phyloP scores from a whole-genome alignment of 2,797 vertebrate species.

The Enteromius argenteus region DNA sequence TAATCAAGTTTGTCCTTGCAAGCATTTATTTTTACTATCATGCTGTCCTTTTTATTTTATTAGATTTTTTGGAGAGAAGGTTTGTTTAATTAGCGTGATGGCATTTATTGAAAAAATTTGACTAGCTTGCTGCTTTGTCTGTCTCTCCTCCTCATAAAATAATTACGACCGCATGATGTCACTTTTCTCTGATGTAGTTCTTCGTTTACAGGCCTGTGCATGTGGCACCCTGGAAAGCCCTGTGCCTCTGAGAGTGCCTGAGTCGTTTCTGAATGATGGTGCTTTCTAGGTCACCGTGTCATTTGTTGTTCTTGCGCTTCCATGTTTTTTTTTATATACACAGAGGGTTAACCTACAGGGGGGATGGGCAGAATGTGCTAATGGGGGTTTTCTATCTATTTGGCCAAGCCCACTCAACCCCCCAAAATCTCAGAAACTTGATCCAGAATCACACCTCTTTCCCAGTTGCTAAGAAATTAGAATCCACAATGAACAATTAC shows the following conservation, averaged over 20 bases:
- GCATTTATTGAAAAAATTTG: neutral
- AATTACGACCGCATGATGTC: slow-evolving; percentile 27
- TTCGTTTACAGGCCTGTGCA: slow-evolving; percentile 35
- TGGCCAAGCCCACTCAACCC: slow-evolving; percentile 50
- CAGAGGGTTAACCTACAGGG: slow-evolving; percentile 47
- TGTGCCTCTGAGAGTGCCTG: slow-evolving; percentile 72
- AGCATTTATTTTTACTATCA: neutral
- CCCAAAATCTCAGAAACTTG: slow-evolving; percentile 49
- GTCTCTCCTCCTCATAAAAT: slow-evolving; percentile 59
- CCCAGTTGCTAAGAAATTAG: slow-evolving; percentile 23
- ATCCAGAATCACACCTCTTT: slow-evolving; percentile 51
- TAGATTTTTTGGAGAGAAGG: neutral
- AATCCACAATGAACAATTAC: slow-evolving; percentile 38
- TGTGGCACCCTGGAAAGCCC: slow-evolving; percentile 69
- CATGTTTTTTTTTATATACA: slow-evolving; percentile 49
- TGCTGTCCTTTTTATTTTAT: neutral
- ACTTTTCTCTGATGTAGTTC: neutral
- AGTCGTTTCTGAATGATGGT: slow-evolving; percentile 69
- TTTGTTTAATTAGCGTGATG: slow-evolving; percentile 15
- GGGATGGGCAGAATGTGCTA: slow-evolving; percentile 28
- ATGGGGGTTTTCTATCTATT: slow-evolving; percentile 55
- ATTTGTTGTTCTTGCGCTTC: slow-evolving; percentile 53
- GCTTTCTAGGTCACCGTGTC: slow-evolving; percentile 81
- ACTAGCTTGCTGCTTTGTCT: slow-evolving; percentile 59
- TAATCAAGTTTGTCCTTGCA: neutral